Evolutionary conservation across 2,797 vertebrate species (phyloP), one percentile per base, ranked within the genome.

Genomic region (Phalloptychus januarius): DNA sequence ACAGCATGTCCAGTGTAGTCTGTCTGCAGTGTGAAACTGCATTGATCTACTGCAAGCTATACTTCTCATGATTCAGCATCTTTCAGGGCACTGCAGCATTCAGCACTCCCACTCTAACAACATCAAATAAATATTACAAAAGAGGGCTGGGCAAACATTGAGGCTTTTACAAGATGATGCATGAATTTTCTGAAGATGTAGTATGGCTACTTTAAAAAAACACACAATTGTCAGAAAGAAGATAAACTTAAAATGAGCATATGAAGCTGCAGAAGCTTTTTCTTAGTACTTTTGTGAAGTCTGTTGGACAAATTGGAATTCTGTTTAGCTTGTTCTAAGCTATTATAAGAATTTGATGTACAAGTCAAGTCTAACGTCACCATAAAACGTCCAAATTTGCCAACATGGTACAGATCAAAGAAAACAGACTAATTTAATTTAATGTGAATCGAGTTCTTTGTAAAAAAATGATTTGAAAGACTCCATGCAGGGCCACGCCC

Each of bases 61-160:
- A 25, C 40, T 13, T n/a, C 7, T 52, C 61, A 74, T 92, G 91
- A 93, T 79, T 93, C 91, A 92, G 91, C 93, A 89, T 86, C 72
- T 85, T 48, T 91, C 80, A 73, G 61, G 69, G 71, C 73, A 88
- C 86, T 89, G 91, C 91, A 85, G 87, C 81, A 78, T 78, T 79
- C 90, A 85, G 87, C 79, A 76, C 78, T 80, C 79, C 79, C 78
- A 82, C 72, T 80, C 75, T 83, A 82, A 78, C 74, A 85, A 77
- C 77, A 28, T 67, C 2, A 67, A 75, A 89, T 93, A 89, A 88
- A 90, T 93, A 83, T 70, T 69, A 40, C n/a, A 65, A 28, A 61
- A 77, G 77, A 77, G 50, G 56, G 33, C 72, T 65, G 18, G 42
- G 67, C 16, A 75, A 65, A 33, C 46, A 46, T 28, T 33, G 44